Base-by-base conservation (phyloP, 2,888 invertebrate species). In the Dynastes hyllus region DNA sequence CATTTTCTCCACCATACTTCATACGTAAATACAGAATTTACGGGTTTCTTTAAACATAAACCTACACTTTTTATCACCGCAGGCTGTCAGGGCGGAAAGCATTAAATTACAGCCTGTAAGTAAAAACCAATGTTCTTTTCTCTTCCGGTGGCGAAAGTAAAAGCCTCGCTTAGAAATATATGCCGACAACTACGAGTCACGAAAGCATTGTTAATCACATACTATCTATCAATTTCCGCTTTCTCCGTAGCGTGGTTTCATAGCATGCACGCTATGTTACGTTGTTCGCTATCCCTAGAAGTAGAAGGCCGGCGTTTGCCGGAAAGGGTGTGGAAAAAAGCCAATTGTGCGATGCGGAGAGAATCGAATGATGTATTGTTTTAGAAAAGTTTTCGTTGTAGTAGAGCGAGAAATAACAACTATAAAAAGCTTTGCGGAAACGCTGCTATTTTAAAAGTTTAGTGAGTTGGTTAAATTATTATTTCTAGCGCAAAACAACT, bases 211-310 rank as follows among this genome's bases (percentile, higher is more conserved):
- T 45, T 22, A 75, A 61, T 40, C 45, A 58, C 22, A 58, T 40
- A 29, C 61, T 61, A 50, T 75, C 50, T 75, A 75, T 61, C 73
- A 75, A 61, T 61, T 61, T n/a, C 45, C 22, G 27, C 29, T 51
- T 69, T 29, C 9, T 51, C 16, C 22, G 27, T 5, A 5, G 61
- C 29, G 16, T 22, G 22, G 45, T 13, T 50, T 69, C 45, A 27
- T 13, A 16, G 22, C 45, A 73, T 73, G 16, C 55, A 55, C 51
- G n/a, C 9, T 51, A 55, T n/a, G 16, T 13, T 6, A 1, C 55
- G 16, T 6, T 55, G 5, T 55, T 16, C 16, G 55, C 16, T 45
- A 45, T 16, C 0, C 16, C 55, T 4, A 55, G 8, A 9, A 8
- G 22, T 22, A 8, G 5, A 22, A 58, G 8, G n/a, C 5, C 5